A percentile compares a stretch with the other conserved stretches of the same genome.
phyloP scores from a whole-genome alignment of 2,113 vertebrate genomes.

The Pachypanchax playfairii region DNA sequence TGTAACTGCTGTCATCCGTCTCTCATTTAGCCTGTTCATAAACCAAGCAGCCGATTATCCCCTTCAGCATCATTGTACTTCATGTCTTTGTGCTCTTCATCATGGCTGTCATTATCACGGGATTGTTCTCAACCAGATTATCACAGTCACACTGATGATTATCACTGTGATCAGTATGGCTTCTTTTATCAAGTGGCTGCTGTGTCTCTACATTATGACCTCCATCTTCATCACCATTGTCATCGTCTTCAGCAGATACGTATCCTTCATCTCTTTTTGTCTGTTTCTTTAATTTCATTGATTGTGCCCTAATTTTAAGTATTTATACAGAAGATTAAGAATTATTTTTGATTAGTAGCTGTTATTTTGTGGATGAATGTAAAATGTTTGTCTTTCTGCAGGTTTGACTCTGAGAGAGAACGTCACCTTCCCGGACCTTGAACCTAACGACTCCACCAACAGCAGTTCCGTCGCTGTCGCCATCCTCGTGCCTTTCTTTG shows the following conservation, averaged over 20 bases:
- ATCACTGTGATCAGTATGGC: conserved; percentile 44
- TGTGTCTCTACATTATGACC: conserved; percentile 34
- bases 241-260: conserved; percentile 39
- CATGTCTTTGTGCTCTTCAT: conserved; percentile 43
- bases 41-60: conserved; percentile 10
- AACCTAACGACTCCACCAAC: conserved; percentile 87
- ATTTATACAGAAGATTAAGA: conserved; percentile 1
- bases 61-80: conserved; percentile 32
- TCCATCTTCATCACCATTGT: conserved; percentile 20
- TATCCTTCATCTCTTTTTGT: conserved; percentile 21
- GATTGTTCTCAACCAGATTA: conserved; percentile 58
- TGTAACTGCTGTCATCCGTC: not conserved
- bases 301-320: conserved; percentile 1
- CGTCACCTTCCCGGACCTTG: conserved; percentile 85
- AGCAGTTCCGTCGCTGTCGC: conserved; percentile 98
- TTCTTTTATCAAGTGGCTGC: conserved; percentile 36
- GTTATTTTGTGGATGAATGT: not conserved
- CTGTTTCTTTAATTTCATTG: not conserved
- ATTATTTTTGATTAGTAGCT: not conserved
- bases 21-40: not conserved
- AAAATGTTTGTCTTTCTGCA: conserved; percentile 55
- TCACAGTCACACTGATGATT: conserved; percentile 41
- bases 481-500: conserved; percentile 99
- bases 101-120: conserved; percentile 35
- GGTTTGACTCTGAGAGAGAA: conserved; percentile 90